phyloP scores from a whole-genome alignment of 1,140 invertebrate species.

The Hermetia illucens region DNA sequence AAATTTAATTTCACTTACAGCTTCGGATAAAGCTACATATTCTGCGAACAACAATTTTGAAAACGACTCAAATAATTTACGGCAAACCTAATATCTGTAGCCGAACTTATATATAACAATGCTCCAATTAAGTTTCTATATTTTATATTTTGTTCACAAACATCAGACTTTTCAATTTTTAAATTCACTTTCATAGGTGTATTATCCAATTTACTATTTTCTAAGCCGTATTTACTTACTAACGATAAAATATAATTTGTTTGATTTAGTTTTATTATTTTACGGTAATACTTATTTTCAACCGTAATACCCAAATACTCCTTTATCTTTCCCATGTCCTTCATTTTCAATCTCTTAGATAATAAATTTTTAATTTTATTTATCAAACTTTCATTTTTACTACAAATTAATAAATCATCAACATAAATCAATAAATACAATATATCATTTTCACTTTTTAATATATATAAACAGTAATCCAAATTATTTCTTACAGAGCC shows the following conservation, averaged over 20 bases:
- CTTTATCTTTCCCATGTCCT: constrained; percentile 22
- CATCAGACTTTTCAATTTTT: constrained; percentile 19
- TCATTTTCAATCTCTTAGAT: constrained; percentile 20
- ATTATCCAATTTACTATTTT: constrained; percentile 11
- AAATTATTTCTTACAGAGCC: constrained; percentile 6
- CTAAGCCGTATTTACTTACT: constrained; percentile 21
- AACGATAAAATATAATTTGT: constrained; percentile 28
- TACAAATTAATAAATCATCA: constrained; percentile 6
- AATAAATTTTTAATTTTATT: constrained; percentile 15
- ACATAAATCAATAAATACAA: constrained; percentile 14
- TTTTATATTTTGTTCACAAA: not conserved
- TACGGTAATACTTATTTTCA: too few species aligned
- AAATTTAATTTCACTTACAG: too few species aligned
- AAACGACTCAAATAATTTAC: constrained; percentile 15
- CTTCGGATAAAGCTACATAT: too few species aligned
- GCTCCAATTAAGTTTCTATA: constrained; percentile 23
- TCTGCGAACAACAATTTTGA: constrained; percentile 29
- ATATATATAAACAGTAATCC: constrained; percentile 10
- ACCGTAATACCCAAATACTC: constrained; percentile 7
- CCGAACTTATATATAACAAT: constrained; percentile 29
- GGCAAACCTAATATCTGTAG: constrained; percentile 20
- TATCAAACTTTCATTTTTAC: constrained; percentile 11
- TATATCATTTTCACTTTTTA: constrained; percentile 11
- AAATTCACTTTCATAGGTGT: constrained; percentile 32
- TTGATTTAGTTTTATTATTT: too few species aligned